These are phyloP conservation scores for Riptortus pedestris DNA, from an alignment of 1,140 invertebrate species.

Conservation along the genomic window DNA sequence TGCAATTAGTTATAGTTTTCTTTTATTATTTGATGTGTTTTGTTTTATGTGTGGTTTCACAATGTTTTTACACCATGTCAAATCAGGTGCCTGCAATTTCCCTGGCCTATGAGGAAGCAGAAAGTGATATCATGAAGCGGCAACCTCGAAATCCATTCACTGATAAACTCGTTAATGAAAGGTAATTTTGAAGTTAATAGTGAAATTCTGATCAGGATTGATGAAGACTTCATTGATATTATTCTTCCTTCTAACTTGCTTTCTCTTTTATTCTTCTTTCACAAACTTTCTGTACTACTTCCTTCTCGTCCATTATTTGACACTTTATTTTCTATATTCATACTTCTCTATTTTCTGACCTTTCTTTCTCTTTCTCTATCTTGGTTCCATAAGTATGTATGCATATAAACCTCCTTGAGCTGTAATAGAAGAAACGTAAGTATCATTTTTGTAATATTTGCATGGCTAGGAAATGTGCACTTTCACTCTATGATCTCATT, in stretches of 20 bases:
- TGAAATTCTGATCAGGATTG: slow-evolving; percentile 10
- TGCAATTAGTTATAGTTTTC: slow-evolving; percentile 27
- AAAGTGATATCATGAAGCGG: slow-evolving; percentile 99
- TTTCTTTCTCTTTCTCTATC: no score
- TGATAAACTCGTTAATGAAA: slow-evolving; percentile 98
- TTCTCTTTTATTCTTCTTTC: slow-evolving; percentile 24
- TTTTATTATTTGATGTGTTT: slow-evolving; percentile 27
- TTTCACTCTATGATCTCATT: no score
- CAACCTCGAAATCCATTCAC: slow-evolving; percentile 85
- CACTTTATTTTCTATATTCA: not conserved
- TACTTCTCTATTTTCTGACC: not conserved
- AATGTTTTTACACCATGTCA: slow-evolving; percentile 33
- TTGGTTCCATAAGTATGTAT: no score
- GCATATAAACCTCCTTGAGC: no score
- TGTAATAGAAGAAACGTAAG: no score
- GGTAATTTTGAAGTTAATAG: slow-evolving; percentile 48
- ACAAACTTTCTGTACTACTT: slow-evolving; percentile 10
- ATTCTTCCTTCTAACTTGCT: slow-evolving; percentile 14
- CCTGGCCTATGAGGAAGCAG: slow-evolving; percentile 94
- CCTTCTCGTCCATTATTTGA: not conserved
- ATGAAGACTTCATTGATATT: slow-evolving; percentile 25
- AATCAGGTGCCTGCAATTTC: slow-evolving; percentile 92
- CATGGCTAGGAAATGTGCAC: no score
- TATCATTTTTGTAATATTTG: no score
- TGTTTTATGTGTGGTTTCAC: slow-evolving; percentile 31